Evolutionary conservation across 64 coral and sea anemone species (phyloP).

Genomic region (Stylophora pistillata): DNA sequence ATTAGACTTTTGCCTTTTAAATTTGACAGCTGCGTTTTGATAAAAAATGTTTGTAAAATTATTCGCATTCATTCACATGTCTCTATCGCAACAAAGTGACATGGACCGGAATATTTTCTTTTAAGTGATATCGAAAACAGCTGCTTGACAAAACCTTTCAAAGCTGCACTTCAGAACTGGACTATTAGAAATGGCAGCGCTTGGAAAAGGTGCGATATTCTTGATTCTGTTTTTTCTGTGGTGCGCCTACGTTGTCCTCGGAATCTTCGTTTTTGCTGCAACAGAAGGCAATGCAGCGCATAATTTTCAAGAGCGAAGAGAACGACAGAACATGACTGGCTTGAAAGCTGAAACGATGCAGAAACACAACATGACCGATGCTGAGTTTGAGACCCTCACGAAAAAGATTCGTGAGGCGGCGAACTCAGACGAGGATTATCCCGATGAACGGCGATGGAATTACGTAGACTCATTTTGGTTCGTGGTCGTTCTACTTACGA

Average conservation of each 20-base stretch:
- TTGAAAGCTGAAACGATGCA: background rate
- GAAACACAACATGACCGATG: background rate
- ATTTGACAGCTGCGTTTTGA: too few species aligned
- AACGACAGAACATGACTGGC: background rate
- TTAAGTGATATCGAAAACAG: too few species aligned
- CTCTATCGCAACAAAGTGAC: too few species aligned
- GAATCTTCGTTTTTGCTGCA: slow-evolving; percentile 29
- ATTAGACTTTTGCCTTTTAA: too few species aligned
- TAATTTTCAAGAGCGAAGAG: background rate
- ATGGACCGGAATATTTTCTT: too few species aligned
- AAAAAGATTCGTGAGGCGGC: background rate
- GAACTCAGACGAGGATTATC: background rate
- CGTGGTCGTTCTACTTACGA: slow-evolving; percentile 3
- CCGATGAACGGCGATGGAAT: background rate
- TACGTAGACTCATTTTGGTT: slow-evolving; percentile 24
- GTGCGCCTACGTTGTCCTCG: slow-evolving; percentile 8
- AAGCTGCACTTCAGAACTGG: background rate
- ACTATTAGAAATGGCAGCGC: background rate
- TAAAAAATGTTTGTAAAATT: too few species aligned
- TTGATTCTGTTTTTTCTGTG: background rate
- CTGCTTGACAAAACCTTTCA: background rate
- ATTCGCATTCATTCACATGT: too few species aligned
- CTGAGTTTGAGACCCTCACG: background rate
- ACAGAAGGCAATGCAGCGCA: background rate
- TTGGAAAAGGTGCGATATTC: background rate